Conservation (phyloP, 2,113 vertebrate species). For the Oriolus oriolus region DNA sequence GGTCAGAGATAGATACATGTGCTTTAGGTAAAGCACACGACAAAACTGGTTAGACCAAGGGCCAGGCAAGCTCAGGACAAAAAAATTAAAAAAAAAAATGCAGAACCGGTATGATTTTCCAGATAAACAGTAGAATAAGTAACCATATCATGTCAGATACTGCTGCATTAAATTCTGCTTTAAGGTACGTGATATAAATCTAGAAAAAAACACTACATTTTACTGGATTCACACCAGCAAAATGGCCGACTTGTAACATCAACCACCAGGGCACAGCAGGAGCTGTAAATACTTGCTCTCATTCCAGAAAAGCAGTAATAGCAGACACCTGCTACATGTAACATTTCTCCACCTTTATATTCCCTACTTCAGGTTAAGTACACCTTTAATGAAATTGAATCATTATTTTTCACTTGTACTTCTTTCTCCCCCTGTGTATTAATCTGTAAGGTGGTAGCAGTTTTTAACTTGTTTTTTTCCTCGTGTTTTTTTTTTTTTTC, state of each 20-base stretch:
- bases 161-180: not conserved
- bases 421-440: not conserved
- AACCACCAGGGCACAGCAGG: not conserved
- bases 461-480: not conserved
- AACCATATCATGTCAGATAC: not conserved
- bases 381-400: slow-evolving; percentile 21
- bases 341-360: not conserved
- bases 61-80: not conserved
- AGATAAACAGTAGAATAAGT: not conserved
- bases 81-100: not conserved
- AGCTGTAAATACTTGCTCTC: not conserved
- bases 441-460: not conserved
- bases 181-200: not conserved
- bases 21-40: not conserved
- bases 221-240: not conserved
- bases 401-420: not conserved
- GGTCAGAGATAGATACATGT: not conserved
- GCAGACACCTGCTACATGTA: not conserved
- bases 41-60: not conserved
- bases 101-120: not conserved
- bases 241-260: not conserved
- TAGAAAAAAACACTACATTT: not conserved
- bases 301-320: not conserved
- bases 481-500: not conserved
- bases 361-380: slow-evolving; percentile 2